These are phyloP conservation scores for Epizoanthus illoricatus DNA, from an alignment of 92 coral and sea anemone species.

Conservation along the genomic window DNA sequence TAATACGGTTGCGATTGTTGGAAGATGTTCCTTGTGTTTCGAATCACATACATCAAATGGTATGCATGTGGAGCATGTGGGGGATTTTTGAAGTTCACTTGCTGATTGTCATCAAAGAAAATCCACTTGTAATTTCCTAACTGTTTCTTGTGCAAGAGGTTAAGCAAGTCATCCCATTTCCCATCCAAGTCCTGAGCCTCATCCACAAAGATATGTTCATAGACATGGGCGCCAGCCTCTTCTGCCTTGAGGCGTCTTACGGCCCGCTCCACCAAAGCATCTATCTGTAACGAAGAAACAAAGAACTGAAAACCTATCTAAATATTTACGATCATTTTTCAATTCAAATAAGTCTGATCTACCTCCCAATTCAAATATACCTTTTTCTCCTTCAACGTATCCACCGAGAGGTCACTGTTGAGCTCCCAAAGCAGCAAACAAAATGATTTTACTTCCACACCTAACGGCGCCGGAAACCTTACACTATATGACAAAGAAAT, in stretches of 20 bases:
- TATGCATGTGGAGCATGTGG: slow-evolving; percentile 1
- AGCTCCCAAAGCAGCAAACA: too few relatives aligned
- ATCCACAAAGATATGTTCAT: slow-evolving; percentile 44
- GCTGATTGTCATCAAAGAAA: slow-evolving; percentile 44
- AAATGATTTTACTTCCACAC: too few relatives aligned
- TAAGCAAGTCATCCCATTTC: slow-evolving; percentile 29
- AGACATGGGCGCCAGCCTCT: not conserved
- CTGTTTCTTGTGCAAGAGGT: not conserved
- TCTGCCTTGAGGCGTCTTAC: not conserved
- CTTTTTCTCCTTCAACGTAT: too few relatives aligned
- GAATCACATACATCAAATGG: slow-evolving; percentile 32
- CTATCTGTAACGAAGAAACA: not conserved
- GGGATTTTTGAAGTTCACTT: not conserved
- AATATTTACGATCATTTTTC: not conserved
- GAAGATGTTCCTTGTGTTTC: slow-evolving; percentile 44
- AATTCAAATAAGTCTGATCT: not conserved
- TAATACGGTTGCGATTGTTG: slow-evolving; percentile 7
- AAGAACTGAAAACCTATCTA: not conserved
- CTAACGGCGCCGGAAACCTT: too few relatives aligned
- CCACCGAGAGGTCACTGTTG: too few relatives aligned
- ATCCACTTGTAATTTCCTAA: slow-evolving; percentile 12
- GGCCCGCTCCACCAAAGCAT: not conserved
- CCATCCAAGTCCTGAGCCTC: slow-evolving; percentile 53
- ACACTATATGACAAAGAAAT: too few relatives aligned
- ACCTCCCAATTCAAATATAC: too few relatives aligned